Percentiles rank a stretch among this genome's conserved stretches.
These are phyloP conservation scores for Neostethus bicornis DNA, from an alignment of 2,797 vertebrate species.

Conservation along the genomic window DNA sequence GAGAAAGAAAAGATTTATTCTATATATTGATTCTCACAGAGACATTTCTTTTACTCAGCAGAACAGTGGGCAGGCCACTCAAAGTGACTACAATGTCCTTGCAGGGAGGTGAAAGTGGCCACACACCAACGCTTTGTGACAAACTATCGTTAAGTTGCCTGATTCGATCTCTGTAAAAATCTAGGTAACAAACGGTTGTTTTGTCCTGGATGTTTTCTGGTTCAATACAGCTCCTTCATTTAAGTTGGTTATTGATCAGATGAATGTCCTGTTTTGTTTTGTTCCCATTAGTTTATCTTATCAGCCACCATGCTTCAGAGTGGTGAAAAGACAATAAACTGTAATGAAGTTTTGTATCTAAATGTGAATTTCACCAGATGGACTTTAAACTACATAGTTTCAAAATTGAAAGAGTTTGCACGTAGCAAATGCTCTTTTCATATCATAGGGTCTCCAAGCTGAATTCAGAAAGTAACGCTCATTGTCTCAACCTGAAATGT, in stretches of 20 bases:
- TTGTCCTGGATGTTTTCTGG: background rate
- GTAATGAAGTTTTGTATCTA: background rate
- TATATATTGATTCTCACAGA: slow-evolving; percentile 1
- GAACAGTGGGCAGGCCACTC: slow-evolving; percentile 2
- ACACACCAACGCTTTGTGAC: slow-evolving; percentile 14
- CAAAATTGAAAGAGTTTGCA: no score
- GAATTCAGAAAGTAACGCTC: no score
- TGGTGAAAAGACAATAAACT: slow-evolving; percentile 3
- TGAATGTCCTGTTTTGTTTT: slow-evolving; percentile 4
- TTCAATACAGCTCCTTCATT: slow-evolving; percentile 3
- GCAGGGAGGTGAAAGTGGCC: slow-evolving; percentile 8
- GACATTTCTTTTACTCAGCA: background rate
- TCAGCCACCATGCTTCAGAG: background rate
- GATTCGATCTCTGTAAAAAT: slow-evolving; percentile 4
- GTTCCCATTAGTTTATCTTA: slow-evolving; percentile 5
- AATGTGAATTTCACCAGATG: background rate
- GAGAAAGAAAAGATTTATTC: slow-evolving; percentile 1
- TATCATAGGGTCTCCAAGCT: no score
- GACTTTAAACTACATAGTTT: no score
- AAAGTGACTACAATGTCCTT: slow-evolving; percentile 16
- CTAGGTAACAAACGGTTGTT: slow-evolving; percentile 7
- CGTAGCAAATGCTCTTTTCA: no score
- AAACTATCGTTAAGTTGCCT: slow-evolving; percentile 1
- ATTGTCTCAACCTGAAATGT: no score
- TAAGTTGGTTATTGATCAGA: slow-evolving; percentile 24